These are phyloP conservation scores for Elysia crispata DNA, from an alignment of 2,888 invertebrate genomes.

Conservation along the genomic window DNA sequence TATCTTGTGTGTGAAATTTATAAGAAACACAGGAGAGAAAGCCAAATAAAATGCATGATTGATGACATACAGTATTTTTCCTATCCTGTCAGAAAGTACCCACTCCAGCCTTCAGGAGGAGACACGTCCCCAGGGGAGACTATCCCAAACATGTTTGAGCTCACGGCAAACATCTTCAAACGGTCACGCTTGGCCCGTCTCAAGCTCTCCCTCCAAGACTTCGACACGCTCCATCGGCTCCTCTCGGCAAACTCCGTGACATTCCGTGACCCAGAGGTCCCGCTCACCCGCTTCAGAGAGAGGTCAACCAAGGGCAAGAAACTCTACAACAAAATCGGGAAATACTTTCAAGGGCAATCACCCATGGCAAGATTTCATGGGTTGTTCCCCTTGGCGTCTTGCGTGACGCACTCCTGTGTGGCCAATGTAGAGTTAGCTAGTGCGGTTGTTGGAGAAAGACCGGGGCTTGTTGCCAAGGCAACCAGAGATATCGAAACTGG, in stretches of 20 bases:
- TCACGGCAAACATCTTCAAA: conserved; percentile 35
- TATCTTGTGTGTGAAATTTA: too few species aligned
- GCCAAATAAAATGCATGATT: too few species aligned
- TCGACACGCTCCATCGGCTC: conserved; percentile 22
- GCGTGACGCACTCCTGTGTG: conserved; percentile 37
- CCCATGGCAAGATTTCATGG: conserved; percentile 37
- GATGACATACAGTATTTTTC: too few species aligned
- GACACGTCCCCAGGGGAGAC: neutral
- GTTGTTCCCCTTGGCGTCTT: conserved; percentile 41
- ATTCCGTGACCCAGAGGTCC: conserved; percentile 30
- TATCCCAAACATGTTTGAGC: conserved; percentile 41
- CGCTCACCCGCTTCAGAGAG: conserved; percentile 4
- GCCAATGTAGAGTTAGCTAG: conserved; percentile 33
- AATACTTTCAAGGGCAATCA: neutral
- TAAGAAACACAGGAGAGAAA: too few species aligned
- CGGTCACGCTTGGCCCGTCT: conserved; percentile 27
- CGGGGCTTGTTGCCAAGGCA: conserved; percentile 25
- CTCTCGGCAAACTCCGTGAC: conserved; percentile 20
- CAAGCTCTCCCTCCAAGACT: conserved; percentile 23
- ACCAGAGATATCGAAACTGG: conserved; percentile 11
- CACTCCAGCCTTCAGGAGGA: neutral
- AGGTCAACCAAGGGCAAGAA: conserved; percentile 2
- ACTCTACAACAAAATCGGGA: conserved; percentile 30
- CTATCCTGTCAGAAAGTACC: neutral
- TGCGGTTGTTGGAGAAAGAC: neutral